phyloP scores from a whole-genome alignment of 2,888 invertebrate species.

The Atethmia centrago region DNA sequence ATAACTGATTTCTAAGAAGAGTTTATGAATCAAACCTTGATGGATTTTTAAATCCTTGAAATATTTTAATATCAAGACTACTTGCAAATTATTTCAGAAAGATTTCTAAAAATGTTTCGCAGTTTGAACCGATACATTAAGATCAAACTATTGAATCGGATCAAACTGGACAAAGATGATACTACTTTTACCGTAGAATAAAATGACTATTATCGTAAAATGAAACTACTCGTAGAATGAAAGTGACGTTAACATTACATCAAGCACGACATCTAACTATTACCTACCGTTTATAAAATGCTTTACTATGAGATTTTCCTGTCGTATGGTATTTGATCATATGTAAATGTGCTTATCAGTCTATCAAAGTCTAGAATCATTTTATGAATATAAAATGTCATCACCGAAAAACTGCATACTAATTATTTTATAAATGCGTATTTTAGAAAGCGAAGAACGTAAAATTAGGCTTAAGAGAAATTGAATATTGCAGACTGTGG shows the following conservation, averaged over 20 bases:
- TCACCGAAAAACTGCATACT: neutral
- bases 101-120: slow-evolving; percentile 15
- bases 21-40: neutral
- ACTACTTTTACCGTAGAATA: neutral
- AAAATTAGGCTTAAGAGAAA: neutral
- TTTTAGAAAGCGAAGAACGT: neutral
- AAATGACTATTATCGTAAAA: neutral
- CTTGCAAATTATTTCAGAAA: slow-evolving; percentile 5
- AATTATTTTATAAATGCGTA: slow-evolving; percentile 9
- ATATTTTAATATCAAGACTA: slow-evolving; percentile 6
- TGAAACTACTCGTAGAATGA: neutral
- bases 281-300: neutral
- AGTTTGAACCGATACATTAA: neutral
- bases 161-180: neutral
- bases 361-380: neutral
- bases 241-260: slow-evolving; percentile 9
- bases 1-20: neutral
- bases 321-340: neutral
- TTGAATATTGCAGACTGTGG: slow-evolving; percentile 12
- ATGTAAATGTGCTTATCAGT: neutral
- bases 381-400: neutral
- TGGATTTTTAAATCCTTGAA: neutral
- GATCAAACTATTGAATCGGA: neutral
- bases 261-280: neutral
- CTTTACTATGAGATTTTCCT: neutral